A percentile compares a stretch with the other conserved stretches of the same genome.
These are phyloP conservation scores for Luehdorfia chinensis DNA, from an alignment of 1,140 invertebrate species.

Conservation along the genomic window DNA sequence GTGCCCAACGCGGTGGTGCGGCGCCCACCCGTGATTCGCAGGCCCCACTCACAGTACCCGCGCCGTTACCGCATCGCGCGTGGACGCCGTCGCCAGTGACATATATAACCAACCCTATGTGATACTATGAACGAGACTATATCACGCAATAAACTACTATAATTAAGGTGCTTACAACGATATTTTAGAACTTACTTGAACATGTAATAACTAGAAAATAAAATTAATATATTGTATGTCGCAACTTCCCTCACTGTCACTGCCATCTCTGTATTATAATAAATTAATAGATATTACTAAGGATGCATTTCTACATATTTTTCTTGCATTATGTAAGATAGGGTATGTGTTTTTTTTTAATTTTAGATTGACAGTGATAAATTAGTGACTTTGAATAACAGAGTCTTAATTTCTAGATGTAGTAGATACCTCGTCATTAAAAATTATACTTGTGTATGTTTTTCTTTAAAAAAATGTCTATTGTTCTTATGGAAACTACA, in stretches of 20 bases:
- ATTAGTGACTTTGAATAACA: background rate
- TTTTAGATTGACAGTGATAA: background rate
- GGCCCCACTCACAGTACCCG: constrained; percentile 4
- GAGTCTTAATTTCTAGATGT: background rate
- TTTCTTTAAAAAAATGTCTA: background rate
- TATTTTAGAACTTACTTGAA: constrained; percentile 5
- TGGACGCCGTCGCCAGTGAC: constrained; percentile 28
- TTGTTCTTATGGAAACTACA: background rate
- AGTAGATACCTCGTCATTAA: constrained; percentile 3
- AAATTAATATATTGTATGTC: background rate
- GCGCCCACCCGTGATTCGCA: constrained; percentile 16
- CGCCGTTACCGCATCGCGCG: constrained; percentile 7
- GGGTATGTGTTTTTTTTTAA: background rate
- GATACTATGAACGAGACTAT: background rate
- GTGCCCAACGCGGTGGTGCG: constrained; percentile 47
- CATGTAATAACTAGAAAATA: background rate
- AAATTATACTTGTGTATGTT: background rate
- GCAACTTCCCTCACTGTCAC: constrained; percentile 11
- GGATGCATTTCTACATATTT: too few species aligned
- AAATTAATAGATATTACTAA: constrained; percentile 5
- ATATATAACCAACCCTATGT: too few species aligned
- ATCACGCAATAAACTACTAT: background rate
- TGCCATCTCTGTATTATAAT: constrained; percentile 18
- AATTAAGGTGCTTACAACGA: constrained; percentile 7
- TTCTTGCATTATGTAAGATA: too few species aligned